Conservation (phyloP, 2,888 invertebrate genomes). For the Phymatocera aterrima region DNA sequence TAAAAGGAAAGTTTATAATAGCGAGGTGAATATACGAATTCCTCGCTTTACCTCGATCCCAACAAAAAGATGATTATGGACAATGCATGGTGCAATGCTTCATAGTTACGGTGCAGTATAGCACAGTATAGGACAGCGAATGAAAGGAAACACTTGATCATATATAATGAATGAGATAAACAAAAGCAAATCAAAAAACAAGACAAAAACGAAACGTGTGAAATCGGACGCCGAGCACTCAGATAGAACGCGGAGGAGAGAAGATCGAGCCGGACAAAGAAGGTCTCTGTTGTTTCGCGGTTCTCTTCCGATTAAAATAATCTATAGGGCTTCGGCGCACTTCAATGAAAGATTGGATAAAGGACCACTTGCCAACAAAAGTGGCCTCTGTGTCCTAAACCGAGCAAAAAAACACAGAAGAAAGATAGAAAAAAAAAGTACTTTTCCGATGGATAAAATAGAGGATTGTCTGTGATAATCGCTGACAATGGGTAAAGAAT, state of each 20-base stretch:
- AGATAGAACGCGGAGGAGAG: slow-evolving; percentile 3
- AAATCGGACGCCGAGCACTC: not conserved
- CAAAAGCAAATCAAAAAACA: not conserved
- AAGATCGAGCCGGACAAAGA: slow-evolving; percentile 55
- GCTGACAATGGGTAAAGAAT: slow-evolving; percentile 63
- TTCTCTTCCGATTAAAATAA: slow-evolving; percentile 61
- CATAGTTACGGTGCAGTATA: too few relatives aligned
- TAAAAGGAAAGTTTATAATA: not conserved
- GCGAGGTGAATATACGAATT: not conserved
- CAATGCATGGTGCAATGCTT: not conserved
- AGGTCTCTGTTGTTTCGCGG: slow-evolving; percentile 58
- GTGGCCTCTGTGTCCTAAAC: slow-evolving; percentile 23
- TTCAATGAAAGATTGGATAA: slow-evolving; percentile 42
- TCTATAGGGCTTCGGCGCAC: slow-evolving; percentile 54
- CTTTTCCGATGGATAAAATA: slow-evolving; percentile 59
- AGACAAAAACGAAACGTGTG: slow-evolving; percentile 20
- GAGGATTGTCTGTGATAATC: slow-evolving; percentile 65
- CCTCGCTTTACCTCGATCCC: too few relatives aligned
- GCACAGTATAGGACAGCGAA: too few relatives aligned
- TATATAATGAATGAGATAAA: not conserved
- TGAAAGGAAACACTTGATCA: not conserved
- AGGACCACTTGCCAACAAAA: slow-evolving; percentile 47
- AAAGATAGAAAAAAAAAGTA: slow-evolving; percentile 36
- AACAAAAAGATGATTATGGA: slow-evolving; percentile 19
- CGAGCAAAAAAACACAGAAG: slow-evolving; percentile 13